phyloP scores from a whole-genome alignment of 1,140 invertebrate genomes.

The Drosophila guanche region DNA sequence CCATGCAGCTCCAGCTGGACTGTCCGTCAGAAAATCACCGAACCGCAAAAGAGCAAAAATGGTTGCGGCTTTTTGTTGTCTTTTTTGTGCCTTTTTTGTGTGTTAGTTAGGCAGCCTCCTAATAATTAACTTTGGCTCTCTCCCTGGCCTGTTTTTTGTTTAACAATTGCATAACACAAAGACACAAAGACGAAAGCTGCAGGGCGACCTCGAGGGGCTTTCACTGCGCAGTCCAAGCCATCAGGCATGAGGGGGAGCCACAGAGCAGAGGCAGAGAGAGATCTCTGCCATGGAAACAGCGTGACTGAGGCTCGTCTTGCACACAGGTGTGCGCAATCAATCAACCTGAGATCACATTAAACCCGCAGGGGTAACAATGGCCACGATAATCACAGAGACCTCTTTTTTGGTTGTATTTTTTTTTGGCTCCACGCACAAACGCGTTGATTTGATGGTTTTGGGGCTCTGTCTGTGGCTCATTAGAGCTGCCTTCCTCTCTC shows the following conservation, averaged over 20 bases:
- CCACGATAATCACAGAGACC: conserved; percentile 68
- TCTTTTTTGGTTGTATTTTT: neutral
- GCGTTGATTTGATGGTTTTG: conserved; percentile 52
- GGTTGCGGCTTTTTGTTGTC: conserved; percentile 25
- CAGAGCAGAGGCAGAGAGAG: conserved; percentile 32
- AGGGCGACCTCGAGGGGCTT: conserved; percentile 24
- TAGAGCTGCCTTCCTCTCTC: conserved; percentile 23
- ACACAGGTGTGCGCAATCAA: conserved; percentile 81
- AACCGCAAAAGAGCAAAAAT: conserved; percentile 57
- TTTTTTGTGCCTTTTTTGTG: neutral
- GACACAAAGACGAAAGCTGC: conserved; percentile 43
- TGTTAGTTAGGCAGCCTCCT: conserved; percentile 36
- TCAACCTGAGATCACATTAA: conserved; percentile 81
- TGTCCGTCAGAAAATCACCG: conserved; percentile 74
- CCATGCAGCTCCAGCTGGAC: conserved; percentile 68
- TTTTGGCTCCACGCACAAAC: conserved; percentile 59
- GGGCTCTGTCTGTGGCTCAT: conserved; percentile 30
- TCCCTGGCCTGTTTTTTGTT: conserved; percentile 4
- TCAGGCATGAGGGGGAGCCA: conserved; percentile 53
- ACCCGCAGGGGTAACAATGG: conserved; percentile 68
- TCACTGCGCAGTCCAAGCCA: conserved; percentile 51
- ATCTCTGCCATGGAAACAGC: conserved; percentile 26
- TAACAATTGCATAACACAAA: conserved; percentile 51
- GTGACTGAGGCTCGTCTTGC: conserved; percentile 48
- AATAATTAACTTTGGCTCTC: conserved; percentile 38